Percentiles rank a stretch among this genome's conserved stretches.
Evolutionary conservation across 2,888 invertebrate genomes (phyloP).

Genomic region (Lithosia quadra): DNA sequence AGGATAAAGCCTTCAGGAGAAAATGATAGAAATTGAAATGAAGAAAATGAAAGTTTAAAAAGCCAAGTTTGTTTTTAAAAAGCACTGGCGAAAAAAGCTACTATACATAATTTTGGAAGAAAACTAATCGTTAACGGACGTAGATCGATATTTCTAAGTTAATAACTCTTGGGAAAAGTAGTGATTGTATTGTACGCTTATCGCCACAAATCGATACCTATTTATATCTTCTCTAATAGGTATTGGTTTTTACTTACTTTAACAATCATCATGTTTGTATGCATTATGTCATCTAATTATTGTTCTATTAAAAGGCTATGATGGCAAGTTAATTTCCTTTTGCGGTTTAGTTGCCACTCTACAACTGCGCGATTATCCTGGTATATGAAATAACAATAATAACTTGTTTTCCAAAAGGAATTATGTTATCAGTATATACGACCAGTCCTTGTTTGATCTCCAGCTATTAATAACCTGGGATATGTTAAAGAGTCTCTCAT

Average conservation of each 20-base stretch:
- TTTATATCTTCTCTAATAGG: slow-evolving; percentile 30
- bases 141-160: neutral
- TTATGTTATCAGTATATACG: neutral
- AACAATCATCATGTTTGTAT: neutral
- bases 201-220: slow-evolving; percentile 43
- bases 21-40: neutral
- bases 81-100: neutral
- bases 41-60: neutral
- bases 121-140: neutral
- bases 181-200: neutral
- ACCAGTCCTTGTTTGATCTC: neutral
- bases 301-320: neutral
- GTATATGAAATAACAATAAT: too few relatives aligned
- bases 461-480: neutral
- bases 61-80: neutral
- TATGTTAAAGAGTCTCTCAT: neutral
- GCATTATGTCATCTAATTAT: slow-evolving; percentile 5
- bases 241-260: slow-evolving; percentile 21
- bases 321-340: slow-evolving; percentile 5
- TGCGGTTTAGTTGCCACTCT: neutral
- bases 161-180: neutral
- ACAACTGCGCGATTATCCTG: neutral
- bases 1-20: neutral
- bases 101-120: neutral
- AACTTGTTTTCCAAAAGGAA: neutral